Conservation (phyloP, 2,113 vertebrate species). For the Rhynchomys soricoides region DNA sequence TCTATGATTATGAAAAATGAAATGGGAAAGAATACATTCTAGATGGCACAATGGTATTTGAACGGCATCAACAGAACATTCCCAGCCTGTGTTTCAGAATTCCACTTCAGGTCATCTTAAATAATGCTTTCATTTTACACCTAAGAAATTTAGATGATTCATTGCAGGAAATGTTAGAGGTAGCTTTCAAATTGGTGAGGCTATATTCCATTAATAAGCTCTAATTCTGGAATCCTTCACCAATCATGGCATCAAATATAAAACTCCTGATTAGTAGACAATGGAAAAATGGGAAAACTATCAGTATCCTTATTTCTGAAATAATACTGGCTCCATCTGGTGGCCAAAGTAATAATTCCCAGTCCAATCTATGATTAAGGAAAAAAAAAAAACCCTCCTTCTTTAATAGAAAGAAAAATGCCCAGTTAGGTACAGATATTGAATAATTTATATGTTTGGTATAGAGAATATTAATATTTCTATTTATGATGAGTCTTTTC, state of each 20-base stretch:
- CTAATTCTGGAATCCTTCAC: slow-evolving; percentile 45
- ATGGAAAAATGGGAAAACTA: background rate
- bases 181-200: background rate
- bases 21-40: background rate
- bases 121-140: background rate
- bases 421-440: background rate
- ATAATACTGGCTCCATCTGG: slow-evolving; percentile 86
- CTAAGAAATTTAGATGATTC: slow-evolving; percentile 11
- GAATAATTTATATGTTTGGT: slow-evolving; percentile 17
- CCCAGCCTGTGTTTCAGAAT: background rate
- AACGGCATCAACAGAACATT: background rate
- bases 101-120: background rate
- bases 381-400: background rate
- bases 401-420: background rate
- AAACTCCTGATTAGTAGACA: background rate
- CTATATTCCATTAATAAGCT: background rate
- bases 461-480: background rate
- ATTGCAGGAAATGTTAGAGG: slow-evolving; percentile 18
- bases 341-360: slow-evolving; percentile 76
- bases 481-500: background rate
- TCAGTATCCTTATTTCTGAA: background rate
- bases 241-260: slow-evolving; percentile 26
- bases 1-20: background rate
- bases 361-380: background rate
- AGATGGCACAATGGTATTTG: background rate